phyloP scores from a whole-genome alignment of 2,888 invertebrate genomes.

The Mantis religiosa region DNA sequence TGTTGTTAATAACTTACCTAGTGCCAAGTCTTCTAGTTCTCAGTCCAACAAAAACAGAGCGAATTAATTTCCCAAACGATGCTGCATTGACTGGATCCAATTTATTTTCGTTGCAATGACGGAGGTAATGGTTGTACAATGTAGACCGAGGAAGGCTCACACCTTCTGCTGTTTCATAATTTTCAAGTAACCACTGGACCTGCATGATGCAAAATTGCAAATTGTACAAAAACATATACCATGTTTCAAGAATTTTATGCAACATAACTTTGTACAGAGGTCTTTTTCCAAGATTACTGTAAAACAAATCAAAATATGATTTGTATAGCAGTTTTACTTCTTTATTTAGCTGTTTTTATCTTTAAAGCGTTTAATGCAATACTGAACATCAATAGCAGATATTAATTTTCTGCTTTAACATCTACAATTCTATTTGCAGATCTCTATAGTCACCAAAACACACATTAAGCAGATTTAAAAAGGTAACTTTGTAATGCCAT shows the following conservation, averaged over 20 bases:
- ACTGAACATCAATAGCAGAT: too few species aligned
- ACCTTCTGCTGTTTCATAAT: constrained; percentile 96
- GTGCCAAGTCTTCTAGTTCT: constrained; percentile 93
- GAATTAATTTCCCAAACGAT: constrained; percentile 97
- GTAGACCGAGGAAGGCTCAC: constrained; percentile 92
- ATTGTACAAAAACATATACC: not conserved
- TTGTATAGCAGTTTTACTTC: too few species aligned
- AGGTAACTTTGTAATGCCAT: too few species aligned
- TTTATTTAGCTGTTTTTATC: too few species aligned
- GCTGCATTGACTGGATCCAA: constrained; percentile 99
- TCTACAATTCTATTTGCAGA: too few species aligned
- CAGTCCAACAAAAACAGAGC: constrained; percentile 95
- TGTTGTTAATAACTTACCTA: constrained; percentile 49
- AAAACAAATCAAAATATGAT: too few species aligned
- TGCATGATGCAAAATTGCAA: constrained; percentile 38
- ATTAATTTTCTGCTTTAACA: too few species aligned
- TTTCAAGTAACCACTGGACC: constrained; percentile 94
- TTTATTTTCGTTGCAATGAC: constrained; percentile 89
- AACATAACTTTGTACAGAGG: too few species aligned
- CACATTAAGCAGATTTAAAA: too few species aligned
- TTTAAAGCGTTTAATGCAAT: too few species aligned
- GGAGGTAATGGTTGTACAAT: constrained; percentile 93
- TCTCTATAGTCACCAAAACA: too few species aligned
- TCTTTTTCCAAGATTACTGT: too few species aligned
- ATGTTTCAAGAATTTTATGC: not conserved